Conservation (phyloP, 1,140 invertebrate species). For the Brachionus sp. region DNA sequence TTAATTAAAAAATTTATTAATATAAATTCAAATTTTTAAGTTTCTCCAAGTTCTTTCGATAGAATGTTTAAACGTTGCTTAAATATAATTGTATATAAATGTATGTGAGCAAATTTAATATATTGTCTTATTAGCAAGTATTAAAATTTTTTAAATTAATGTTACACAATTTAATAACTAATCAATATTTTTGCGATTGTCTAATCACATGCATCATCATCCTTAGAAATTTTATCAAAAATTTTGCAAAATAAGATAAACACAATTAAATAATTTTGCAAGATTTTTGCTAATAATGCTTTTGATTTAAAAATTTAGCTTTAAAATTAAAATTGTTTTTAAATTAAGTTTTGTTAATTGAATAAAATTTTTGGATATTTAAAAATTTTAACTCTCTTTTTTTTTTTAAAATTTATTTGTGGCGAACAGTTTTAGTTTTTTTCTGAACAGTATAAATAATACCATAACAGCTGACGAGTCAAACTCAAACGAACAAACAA, state of each 20-base stretch:
- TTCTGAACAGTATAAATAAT: conserved; percentile 30
- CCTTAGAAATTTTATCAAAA: background rate
- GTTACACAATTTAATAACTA: background rate
- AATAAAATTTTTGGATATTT: background rate
- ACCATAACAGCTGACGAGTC: background rate
- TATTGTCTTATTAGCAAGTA: background rate
- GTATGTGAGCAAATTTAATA: background rate
- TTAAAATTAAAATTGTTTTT: background rate
- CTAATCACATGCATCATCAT: background rate
- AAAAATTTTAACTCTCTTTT: conserved; percentile 6
- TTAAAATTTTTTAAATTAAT: background rate
- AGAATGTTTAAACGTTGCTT: background rate
- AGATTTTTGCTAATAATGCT: background rate
- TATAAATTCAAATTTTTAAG: conserved; percentile 4
- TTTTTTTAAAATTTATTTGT: background rate
- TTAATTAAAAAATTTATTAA: background rate
- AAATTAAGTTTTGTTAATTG: background rate
- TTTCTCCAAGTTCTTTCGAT: background rate
- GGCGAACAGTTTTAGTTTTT: conserved; percentile 35
- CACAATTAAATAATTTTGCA: background rate
- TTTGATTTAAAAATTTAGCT: background rate
- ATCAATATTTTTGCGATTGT: background rate
- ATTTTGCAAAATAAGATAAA: background rate
- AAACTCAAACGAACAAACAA: background rate
- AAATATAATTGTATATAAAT: background rate